Evolutionary conservation across 2,113 vertebrate genomes (phyloP), one percentile per base, ranked within the genome.

Genomic region (Corythoichthys intestinalis): DNA sequence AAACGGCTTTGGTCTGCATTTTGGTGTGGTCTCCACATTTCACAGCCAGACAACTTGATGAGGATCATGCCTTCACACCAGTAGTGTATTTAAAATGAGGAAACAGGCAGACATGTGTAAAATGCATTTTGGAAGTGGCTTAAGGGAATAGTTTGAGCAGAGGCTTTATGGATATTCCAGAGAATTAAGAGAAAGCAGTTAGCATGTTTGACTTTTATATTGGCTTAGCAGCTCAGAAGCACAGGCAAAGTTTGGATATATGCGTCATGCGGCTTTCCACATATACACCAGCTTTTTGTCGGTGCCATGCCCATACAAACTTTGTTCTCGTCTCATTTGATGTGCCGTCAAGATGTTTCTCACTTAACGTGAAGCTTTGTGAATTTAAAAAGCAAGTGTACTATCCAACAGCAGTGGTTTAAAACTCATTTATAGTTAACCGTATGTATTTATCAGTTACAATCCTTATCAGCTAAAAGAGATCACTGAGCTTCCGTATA

Each of bases 231-330:
- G 80, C 64, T 35, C 50, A 70, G 72, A 37, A 74, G 73, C 72
- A 54, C 46, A 39, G 50, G 52, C 0, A 14, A 54, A 66, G 60
- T 69, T 77, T 62, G 57, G 65, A 70, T 63, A 3, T 28, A 61
- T 20, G 70, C 1, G 58, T 80, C 70, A 82, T 81, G 77, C 86
- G 86, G 83, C 50, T 86, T 85, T 84, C 56, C 56, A 57, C 67
- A 80, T 80, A 78, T 13, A 41, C 69, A 71, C 37, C 41, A 34
- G 50, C 49, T 49, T 63, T 9, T 17, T 61, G 60, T 72, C 78
- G 81, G 65, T 11, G 0, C 37, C 67, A 61, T 46, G n/a, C 75
- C 71, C 0, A 10, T 65, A 11, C 74, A 17, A 64, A 15, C 74
- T 76, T 73, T 76, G 11, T 66, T 76, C 56, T 65, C 14, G 0